Conservation (phyloP, 1,140 invertebrate species). For the Caenorhabditis tropicalis region DNA sequence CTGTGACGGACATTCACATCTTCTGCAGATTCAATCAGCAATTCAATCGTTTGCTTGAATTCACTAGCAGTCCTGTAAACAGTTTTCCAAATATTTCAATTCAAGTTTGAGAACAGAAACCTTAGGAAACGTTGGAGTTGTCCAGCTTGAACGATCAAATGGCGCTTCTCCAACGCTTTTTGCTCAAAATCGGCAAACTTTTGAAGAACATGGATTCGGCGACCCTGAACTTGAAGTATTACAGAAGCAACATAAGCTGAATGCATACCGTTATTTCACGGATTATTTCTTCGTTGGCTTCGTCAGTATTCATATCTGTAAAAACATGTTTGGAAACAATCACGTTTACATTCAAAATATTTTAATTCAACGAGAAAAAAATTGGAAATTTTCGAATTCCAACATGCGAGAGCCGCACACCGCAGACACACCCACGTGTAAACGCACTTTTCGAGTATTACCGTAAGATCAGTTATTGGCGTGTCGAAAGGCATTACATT, state of each 20-base stretch:
- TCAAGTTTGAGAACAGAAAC: neutral
- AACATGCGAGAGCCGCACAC: too few relatives aligned
- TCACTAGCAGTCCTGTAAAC: neutral
- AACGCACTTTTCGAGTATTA: too few relatives aligned
- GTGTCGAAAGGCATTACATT: too few relatives aligned
- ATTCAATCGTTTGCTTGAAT: neutral
- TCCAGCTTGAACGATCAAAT: neutral
- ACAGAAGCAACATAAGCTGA: too few relatives aligned
- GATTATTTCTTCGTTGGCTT: neutral
- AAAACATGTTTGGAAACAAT: too few relatives aligned
- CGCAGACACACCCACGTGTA: too few relatives aligned
- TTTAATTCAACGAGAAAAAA: too few relatives aligned
- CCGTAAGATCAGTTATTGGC: too few relatives aligned
- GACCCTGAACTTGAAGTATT: neutral
- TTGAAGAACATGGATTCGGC: neutral
- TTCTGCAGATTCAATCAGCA: neutral
- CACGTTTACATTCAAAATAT: too few relatives aligned
- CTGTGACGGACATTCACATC: neutral
- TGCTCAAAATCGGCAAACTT: slow-evolving; percentile 17
- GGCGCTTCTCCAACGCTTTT: neutral
- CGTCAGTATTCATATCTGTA: neutral
- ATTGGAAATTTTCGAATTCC: too few relatives aligned
- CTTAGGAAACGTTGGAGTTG: neutral
- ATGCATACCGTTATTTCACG: neutral
- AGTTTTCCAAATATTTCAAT: neutral